Base-by-base conservation (phyloP, 2,797 vertebrate species). In the Anguilla obscura region DNA sequence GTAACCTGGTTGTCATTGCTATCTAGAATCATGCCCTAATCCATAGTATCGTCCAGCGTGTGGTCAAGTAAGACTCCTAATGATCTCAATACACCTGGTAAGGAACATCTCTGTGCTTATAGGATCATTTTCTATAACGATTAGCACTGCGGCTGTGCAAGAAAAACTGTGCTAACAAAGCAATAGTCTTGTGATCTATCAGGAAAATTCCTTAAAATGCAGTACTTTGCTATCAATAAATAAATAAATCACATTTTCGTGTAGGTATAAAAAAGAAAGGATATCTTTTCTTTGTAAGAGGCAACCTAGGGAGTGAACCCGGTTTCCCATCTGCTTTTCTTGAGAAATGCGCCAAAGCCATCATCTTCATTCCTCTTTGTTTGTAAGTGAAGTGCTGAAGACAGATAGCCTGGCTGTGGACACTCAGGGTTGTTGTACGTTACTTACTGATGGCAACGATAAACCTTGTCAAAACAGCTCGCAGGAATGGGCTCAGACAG, bases 381-480 rank as follows among this genome's bases (percentile, higher is more conserved):
- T 95, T 95, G 94, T 96, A 96, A 96, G 94, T 95, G 95, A 91
- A 93, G 95, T 94, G 93, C 94, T 94, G 93, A 71, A 92, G 90
- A 91, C 90, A 95, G 96, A 96, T 96, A 96, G 92, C 92, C 93
- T 88, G 92, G 89, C 89, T 93, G 88, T 40, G 88, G 92, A 93
- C 94, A 94, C 95, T 96, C 93, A 91, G 96, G 95, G 96, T 93
- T 93, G 95, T 95, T 96, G 95, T 97, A 96, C 95, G 96, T 96
- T 96, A 96, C 95, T 92, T 95, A 92, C 88, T 86, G 96, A 97
- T 97, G 94, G 93, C 92, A 88, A 89, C 89, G 96, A 97, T 97
- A 96, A 96, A 94, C 94, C 93, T 92, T 97, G 96, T 96, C 96
- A 96, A 95, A 97, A 97, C 96, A 96, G 89, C 91, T 93, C 90